Evolutionary conservation across 64 coral and sea anemone species (phyloP).

Genomic region (Dendrophyllia cribrosa): DNA sequence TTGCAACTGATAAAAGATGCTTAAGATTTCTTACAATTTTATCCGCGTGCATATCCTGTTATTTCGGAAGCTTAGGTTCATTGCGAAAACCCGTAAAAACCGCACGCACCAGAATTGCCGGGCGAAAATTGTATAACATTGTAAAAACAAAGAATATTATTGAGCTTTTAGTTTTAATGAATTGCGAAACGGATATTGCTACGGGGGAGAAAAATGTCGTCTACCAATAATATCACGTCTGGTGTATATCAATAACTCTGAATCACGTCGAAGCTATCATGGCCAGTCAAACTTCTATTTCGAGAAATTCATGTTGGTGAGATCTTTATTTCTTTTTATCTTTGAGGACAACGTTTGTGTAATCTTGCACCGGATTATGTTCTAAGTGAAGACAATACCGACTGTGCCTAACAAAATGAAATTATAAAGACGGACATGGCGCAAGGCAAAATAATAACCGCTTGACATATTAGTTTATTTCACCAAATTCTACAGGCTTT

Average conservation of each 20-base stretch:
- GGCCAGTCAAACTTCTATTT: not conserved
- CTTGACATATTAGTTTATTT: conserved; percentile 14
- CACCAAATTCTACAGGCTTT: conserved; percentile 14
- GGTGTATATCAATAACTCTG: not conserved
- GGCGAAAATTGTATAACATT: not conserved
- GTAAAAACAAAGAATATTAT: not conserved
- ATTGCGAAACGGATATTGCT: not conserved
- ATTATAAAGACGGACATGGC: not conserved
- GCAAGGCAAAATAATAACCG: not conserved
- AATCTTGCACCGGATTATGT: conserved; percentile 2
- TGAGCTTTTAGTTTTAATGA: not conserved
- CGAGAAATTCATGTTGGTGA: not conserved
- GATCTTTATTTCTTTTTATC: not conserved
- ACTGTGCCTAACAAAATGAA: not conserved
- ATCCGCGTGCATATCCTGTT: conserved; percentile 5
- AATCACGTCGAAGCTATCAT: not conserved
- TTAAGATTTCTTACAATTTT: not conserved
- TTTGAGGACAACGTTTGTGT: not conserved
- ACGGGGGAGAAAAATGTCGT: not conserved
- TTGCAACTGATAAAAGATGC: conserved; percentile 27
- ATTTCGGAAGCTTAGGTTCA: not conserved
- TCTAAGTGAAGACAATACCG: not conserved
- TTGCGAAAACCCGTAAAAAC: conserved; percentile 6
- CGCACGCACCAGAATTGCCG: not conserved
- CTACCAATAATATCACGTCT: not conserved